Evolutionary conservation across 2,113 vertebrate species (phyloP), one percentile per base, ranked within the genome.

Genomic region (Oreochromis aureus): DNA sequence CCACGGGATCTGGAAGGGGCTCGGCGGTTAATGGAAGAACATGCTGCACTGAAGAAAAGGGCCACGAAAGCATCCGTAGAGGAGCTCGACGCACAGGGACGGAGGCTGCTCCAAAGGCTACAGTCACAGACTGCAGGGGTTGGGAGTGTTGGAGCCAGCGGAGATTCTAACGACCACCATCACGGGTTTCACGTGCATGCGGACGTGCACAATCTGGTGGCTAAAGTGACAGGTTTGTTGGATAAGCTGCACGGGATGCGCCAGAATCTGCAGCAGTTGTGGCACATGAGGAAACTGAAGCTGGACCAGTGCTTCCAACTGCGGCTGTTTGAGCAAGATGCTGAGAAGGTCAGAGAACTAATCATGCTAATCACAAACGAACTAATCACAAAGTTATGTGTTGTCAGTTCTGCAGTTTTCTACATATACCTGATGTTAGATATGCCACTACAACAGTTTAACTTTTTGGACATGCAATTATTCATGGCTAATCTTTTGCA

Each of bases 231-330:
- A 4, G 97, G 97, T 87, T 96, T 98, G 97, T 93, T 99, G 95
- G 99, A 99, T 93, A 96, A 98, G 91, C 96, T 99, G 89, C 98
- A 99, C 69, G 97, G 97, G 27, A 98, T 98, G 1, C 96, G 98
- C 7, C 99, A 99, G 95, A 98, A 99, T 92, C 96, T 99, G 93
- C 99, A 99, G 93, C 99, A 99, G 97, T 97, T 99, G 96, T 99
- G 99, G 99, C 99, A 99, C 87, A 96, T 98, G 93, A 94, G 98
- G 92, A 99, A 99, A 85, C 94, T 99, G 92, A 99, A 99, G 95
- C 95, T 99, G 95, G 99, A 99, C 96, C 98, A 99, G 95, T 99
- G 98, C 94, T 99, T 99, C 94, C 99, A 99, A 96, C 97, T 99
- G 82, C 95, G 98, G 81, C 97, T 99, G 66, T 99, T 99, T 83